Evolutionary conservation across 1,140 invertebrate species (phyloP).

Genomic region (Daktulosphaira vitifoliae): DNA sequence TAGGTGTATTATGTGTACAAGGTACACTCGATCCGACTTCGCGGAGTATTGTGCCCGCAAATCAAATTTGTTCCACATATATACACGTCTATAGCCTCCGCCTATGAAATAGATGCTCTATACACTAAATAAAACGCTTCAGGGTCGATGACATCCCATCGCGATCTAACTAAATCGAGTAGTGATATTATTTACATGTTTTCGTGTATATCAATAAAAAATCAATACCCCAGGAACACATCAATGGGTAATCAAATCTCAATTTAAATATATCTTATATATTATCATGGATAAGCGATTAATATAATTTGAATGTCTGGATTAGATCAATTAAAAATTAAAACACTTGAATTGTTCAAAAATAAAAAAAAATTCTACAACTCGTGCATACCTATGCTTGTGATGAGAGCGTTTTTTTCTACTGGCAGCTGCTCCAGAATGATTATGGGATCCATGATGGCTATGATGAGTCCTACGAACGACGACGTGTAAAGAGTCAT

Average conservation of each 20-base stretch:
- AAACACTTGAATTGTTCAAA: too few species aligned
- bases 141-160: slow-evolving; percentile 1
- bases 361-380: too few species aligned
- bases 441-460: not conserved
- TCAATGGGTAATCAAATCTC: too few species aligned
- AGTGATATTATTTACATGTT: too few species aligned
- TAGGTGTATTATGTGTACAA: not conserved
- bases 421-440: not conserved
- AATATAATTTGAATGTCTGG: too few species aligned
- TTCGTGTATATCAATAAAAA: too few species aligned
- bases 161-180: too few species aligned
- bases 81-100: slow-evolving; percentile 7
- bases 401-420: slow-evolving; percentile 11
- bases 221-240: too few species aligned
- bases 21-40: not conserved
- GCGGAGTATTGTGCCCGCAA: slow-evolving; percentile 23
- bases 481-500: not conserved
- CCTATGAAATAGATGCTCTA: not conserved
- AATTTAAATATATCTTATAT: too few species aligned
- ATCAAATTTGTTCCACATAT: slow-evolving; percentile 33
- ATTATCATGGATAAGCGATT: too few species aligned
- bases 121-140: too few species aligned
- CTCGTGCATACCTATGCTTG: slow-evolving; percentile 11
- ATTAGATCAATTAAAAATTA: too few species aligned
- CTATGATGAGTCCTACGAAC: not conserved